These are phyloP conservation scores for Anoura caudifer DNA, from an alignment of 2,113 vertebrate genomes.

Conservation along the genomic window DNA sequence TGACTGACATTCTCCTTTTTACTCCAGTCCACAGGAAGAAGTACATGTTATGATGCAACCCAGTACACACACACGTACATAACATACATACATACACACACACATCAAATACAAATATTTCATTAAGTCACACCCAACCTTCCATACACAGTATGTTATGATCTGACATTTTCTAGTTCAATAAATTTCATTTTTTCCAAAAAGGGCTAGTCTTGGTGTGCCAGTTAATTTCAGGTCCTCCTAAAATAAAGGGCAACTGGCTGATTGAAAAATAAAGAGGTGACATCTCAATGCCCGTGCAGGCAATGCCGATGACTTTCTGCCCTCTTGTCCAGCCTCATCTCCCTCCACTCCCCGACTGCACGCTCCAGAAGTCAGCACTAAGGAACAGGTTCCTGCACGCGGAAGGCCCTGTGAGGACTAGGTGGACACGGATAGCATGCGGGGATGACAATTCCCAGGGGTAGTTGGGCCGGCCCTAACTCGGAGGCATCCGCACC, in stretches of 20 bases:
- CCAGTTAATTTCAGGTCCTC: not conserved
- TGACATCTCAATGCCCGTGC: not conserved
- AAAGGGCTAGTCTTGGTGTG: not conserved
- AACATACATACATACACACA: not conserved
- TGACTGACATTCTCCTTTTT: not conserved
- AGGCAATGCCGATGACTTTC: not conserved
- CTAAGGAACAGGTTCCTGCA: not conserved
- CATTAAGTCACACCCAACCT: not conserved
- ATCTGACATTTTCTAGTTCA: not conserved
- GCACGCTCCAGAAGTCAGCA: not conserved
- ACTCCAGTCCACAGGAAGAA: not conserved
- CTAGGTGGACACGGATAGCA: not conserved
- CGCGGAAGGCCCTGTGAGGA: not conserved
- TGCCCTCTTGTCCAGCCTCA: not conserved
- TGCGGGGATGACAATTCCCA: not conserved
- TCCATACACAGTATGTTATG: not conserved
- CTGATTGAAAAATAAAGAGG: not conserved
- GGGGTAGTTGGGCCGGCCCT: not conserved
- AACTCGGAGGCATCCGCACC: fast-evolving
- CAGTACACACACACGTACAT: not conserved
- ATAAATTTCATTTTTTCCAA: not conserved
- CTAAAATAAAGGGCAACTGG: not conserved
- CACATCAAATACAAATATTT: not conserved
- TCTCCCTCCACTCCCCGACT: not conserved
- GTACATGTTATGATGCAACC: not conserved